Percentiles rank a stretch among this genome's conserved stretches.
Evolutionary conservation across 2,113 vertebrate genomes (phyloP).

Genomic region (Oncorhynchus gorbuscha): DNA sequence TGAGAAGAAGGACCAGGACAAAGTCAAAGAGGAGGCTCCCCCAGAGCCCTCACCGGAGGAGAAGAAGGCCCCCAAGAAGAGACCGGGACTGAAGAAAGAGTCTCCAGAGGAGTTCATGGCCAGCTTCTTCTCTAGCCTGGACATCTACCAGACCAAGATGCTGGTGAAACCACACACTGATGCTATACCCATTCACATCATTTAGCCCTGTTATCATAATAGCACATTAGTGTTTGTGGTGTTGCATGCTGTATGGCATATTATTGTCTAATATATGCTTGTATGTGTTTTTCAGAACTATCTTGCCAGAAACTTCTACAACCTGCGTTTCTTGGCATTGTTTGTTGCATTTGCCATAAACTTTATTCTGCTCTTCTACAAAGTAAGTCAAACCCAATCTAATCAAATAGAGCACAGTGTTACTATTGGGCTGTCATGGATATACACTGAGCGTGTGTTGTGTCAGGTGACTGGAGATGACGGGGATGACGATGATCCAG

Average conservation of each 20-base stretch:
- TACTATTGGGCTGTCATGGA: background rate
- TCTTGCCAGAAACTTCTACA: conserved; percentile 98
- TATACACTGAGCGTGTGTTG: background rate
- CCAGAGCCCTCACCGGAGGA: conserved; percentile 64
- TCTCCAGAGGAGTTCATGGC: conserved; percentile 88
- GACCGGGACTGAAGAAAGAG: conserved; percentile 81
- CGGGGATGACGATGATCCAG: conserved; percentile 77
- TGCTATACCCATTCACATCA: background rate
- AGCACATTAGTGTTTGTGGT: no score
- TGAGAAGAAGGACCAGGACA: conserved; percentile 90
- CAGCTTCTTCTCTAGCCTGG: conserved; percentile 90
- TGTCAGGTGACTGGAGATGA: conserved; percentile 91
- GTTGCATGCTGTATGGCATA: no score
- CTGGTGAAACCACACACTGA: conserved; percentile 74
- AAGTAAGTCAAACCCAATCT: conserved; percentile 76
- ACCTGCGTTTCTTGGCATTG: conserved; percentile 92
- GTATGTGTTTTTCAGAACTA: conserved; percentile 79
- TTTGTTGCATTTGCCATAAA: conserved; percentile 98
- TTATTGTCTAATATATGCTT: no score
- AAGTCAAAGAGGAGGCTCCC: conserved; percentile 76
- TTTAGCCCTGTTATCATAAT: no score
- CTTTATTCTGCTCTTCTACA: conserved; percentile 98
- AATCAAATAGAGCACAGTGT: no score
- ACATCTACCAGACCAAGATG: conserved; percentile 94
- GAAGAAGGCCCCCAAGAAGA: conserved; percentile 80